Base-by-base conservation (phyloP, 64 coral and sea anemone genomes). In the Dendrophyllia cribrosa region DNA sequence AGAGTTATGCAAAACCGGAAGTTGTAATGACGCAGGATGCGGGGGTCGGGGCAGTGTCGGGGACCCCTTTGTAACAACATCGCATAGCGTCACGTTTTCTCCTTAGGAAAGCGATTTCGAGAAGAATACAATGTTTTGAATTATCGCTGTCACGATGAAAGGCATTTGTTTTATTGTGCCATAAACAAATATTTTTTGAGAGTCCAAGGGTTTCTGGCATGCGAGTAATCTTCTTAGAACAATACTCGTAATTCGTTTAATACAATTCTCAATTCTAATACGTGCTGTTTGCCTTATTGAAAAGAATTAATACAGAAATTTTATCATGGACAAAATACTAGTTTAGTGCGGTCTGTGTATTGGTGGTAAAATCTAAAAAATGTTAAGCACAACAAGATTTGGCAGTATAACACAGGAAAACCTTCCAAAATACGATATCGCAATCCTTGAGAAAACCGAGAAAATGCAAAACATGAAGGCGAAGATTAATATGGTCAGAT, bases 1-100 rank as follows among this genome's bases (percentile, higher is more conserved):
- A 34, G 46, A 45, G 46, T 58, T 19, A 19, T 34, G 34, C 34
- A 34, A 34, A 34, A 79, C 76, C 86, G 86, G 92, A 94, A 94
- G 63, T 86, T 52, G 16, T 5, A 53, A 46, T 43, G 58, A 23
- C 24, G 20, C 20, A 3, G 43, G 7, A 59, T 20, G 24, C 59
- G 58, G 50, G 78, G 9, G 67, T 70, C 20, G 4, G 66, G n/a
- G 13, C 16, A 19, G 4, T 64, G 4, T n/a, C n/a, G 7, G 3
- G 22, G 66, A 12, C 53, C 53, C 66, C 66, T 69, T 2, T 69
- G 22, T 69, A 11, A 69, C 66, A 9, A 6, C 53, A 46, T 75
- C 6, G 26, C 77, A 60, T 79, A 79, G n/a, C 53, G 77, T 79
- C 77, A 79, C 77, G 56, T 69, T 20, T 64, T 64, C 19, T 56